Evolutionary conservation across 2,797 vertebrate genomes (phyloP).

Genomic region (Channallabes apus): DNA sequence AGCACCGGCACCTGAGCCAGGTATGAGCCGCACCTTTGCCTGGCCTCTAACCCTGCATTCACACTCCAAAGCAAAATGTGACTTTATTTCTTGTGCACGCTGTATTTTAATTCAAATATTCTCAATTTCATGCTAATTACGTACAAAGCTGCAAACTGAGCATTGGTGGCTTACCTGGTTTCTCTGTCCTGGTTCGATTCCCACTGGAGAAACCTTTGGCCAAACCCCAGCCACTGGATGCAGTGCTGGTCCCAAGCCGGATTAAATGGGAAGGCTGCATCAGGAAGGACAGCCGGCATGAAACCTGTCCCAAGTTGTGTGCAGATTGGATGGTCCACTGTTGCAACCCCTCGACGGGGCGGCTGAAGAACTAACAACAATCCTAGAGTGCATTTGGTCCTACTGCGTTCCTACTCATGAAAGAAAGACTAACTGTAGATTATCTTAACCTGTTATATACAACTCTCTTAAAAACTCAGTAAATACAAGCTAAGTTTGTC

Average conservation of each 20-base stretch:
- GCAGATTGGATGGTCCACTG: too few species aligned
- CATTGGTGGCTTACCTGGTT: too few species aligned
- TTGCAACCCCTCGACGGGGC: too few species aligned
- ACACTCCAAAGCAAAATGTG: neutral
- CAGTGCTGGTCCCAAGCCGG: too few species aligned
- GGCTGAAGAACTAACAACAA: too few species aligned
- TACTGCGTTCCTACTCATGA: neutral
- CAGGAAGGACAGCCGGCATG: too few species aligned
- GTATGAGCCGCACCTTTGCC: conserved; percentile 64
- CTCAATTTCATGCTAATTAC: neutral
- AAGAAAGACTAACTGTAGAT: neutral
- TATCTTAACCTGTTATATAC: neutral
- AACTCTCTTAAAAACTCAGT: neutral
- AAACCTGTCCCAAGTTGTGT: too few species aligned
- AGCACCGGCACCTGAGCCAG: conserved; percentile 82
- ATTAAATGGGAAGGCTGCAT: too few species aligned
- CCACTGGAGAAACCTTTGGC: too few species aligned
- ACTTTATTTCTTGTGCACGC: neutral
- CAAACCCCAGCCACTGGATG: too few species aligned
- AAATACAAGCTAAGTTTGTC: neutral
- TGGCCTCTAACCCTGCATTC: neutral
- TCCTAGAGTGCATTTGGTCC: too few species aligned
- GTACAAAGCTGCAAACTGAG: neutral
- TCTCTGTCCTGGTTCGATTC: too few species aligned
- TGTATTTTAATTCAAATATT: neutral